phyloP scores from a whole-genome alignment of 2,797 vertebrate genomes.

The Muscicapa comitata region DNA sequence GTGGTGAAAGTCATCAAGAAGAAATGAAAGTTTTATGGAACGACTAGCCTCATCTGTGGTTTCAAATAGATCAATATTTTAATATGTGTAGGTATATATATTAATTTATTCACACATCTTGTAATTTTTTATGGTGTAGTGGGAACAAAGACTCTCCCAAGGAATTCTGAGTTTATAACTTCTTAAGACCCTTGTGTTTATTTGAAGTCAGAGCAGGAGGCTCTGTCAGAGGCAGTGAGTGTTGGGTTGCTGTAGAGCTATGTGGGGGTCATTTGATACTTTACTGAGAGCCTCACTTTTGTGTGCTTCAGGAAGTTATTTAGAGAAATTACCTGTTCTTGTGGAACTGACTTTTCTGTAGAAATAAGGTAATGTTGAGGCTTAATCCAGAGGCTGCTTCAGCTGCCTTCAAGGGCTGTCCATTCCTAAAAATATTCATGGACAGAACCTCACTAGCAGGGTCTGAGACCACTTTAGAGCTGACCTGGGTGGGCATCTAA shows the following conservation, averaged over 20 bases:
- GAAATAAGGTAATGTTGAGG: background rate
- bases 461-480: background rate
- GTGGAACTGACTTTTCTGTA: background rate
- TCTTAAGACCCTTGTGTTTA: background rate
- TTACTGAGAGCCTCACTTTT: background rate
- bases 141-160: background rate
- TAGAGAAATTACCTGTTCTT: background rate
- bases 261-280: fast-evolving
- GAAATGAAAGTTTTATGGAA: background rate
- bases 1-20: fast-evolving
- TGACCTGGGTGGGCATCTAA: background rate
- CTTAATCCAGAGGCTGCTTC: background rate
- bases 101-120: background rate
- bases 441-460: background rate
- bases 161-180: background rate
- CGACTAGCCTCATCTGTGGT: background rate
- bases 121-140: background rate
- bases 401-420: background rate
- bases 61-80: background rate
- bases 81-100: too few species aligned
- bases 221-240: fast-evolving
- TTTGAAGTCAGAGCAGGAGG: background rate
- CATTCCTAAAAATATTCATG: background rate
- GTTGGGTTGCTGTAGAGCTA: background rate
- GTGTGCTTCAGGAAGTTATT: background rate